Evolutionary conservation across 2,888 invertebrate genomes (phyloP).

Genomic region (Spialia ferax): DNA sequence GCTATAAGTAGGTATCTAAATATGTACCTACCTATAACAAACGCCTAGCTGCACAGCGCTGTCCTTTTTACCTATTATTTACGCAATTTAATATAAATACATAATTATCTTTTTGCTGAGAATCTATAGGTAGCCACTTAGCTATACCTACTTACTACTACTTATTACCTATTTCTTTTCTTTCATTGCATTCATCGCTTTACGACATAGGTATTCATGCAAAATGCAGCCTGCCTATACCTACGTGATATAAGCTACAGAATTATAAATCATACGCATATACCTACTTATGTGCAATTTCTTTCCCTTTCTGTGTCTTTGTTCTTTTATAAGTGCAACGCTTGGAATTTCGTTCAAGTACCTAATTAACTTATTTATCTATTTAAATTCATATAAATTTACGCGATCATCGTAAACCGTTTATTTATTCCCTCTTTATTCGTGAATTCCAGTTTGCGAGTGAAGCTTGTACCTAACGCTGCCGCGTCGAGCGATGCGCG

Average conservation of each 20-base stretch:
- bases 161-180: too few species aligned
- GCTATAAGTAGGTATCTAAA: too few species aligned
- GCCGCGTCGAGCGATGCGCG: neutral
- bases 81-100: neutral
- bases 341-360: neutral
- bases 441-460: neutral
- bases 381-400: neutral
- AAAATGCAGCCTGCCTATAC: neutral
- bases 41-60: neutral
- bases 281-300: neutral
- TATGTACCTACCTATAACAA: too few species aligned
- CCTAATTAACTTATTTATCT: neutral
- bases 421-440: neutral
- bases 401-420: neutral
- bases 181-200: neutral
- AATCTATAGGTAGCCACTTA: neutral
- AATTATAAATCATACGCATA: neutral
- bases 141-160: too few species aligned
- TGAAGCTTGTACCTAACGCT: neutral
- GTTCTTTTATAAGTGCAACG: neutral
- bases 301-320: neutral
- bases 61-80: neutral
- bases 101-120: neutral
- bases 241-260: neutral
- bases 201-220: too few species aligned